A percentile compares a stretch with the other conserved stretches of the same genome.
phyloP scores from a whole-genome alignment of 2,113 vertebrate genomes.

The Xenopus laevis region DNA sequence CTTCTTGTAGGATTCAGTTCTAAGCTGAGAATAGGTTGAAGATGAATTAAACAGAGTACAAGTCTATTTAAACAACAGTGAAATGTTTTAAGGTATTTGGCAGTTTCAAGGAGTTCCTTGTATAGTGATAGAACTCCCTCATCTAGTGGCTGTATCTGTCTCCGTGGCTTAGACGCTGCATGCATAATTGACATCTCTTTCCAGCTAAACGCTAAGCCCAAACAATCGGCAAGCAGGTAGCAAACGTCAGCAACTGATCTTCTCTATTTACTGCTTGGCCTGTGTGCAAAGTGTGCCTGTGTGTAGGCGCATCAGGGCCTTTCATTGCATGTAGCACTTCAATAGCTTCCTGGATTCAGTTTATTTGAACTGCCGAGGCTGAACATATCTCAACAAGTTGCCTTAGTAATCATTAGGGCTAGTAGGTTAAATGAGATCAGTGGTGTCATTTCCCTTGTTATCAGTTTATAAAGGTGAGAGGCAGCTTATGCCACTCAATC shows the following conservation, averaged over 20 bases:
- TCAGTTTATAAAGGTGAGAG: no score
- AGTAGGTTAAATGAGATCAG: neutral
- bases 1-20: no score
- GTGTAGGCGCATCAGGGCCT: neutral
- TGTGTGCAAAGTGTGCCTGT: neutral
- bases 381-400: neutral
- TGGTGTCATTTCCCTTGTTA: no score
- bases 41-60: neutral
- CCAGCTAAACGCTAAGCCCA: neutral
- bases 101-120: neutral
- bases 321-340: neutral
- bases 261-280: neutral
- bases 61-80: neutral
- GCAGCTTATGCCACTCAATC: no score
- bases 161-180: slow-evolving; percentile 27
- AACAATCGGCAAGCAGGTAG: neutral
- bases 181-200: slow-evolving; percentile 17
- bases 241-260: neutral
- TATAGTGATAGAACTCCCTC: slow-evolving; percentile 10
- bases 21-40: neutral
- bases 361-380: neutral
- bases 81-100: neutral
- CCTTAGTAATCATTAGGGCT: neutral
- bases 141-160: slow-evolving; percentile 12
- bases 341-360: neutral